Percentiles rank a stretch among this genome's conserved stretches.
These are phyloP conservation scores for Scaptomyza pallida DNA, from an alignment of 1,140 invertebrate genomes.

Conservation along the genomic window DNA sequence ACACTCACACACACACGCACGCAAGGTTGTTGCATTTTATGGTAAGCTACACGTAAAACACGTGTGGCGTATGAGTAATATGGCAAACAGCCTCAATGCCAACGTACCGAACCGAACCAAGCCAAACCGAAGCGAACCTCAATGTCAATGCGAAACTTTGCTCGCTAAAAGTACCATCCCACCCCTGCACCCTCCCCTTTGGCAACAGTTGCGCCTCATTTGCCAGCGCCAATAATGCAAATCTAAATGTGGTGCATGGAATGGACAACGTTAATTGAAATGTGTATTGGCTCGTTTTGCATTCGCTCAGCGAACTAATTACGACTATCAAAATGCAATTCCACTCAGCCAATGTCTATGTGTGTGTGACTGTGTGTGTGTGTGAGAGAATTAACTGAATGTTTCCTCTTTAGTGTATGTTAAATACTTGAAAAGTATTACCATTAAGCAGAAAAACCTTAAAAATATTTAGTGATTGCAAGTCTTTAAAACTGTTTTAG, in stretches of 20 bases:
- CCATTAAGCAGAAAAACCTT: too few species aligned
- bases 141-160: slow-evolving; percentile 45
- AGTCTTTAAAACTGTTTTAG: too few species aligned
- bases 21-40: slow-evolving; percentile 45
- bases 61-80: slow-evolving; percentile 59
- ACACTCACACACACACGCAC: slow-evolving; percentile 18
- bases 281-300: slow-evolving; percentile 45
- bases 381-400: neutral
- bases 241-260: slow-evolving; percentile 50
- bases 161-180: neutral
- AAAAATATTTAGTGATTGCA: too few species aligned
- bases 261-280: slow-evolving; percentile 51
- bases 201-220: slow-evolving; percentile 7
- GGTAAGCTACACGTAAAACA: slow-evolving; percentile 32
- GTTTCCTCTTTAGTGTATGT: neutral
- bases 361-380: neutral
- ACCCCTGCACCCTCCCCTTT: neutral
- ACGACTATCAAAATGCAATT: slow-evolving; percentile 60
- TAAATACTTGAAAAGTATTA: too few species aligned
- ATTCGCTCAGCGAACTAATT: slow-evolving; percentile 32
- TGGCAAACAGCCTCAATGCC: slow-evolving; percentile 49
- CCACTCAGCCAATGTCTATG: slow-evolving; percentile 12
- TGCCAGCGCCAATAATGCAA: slow-evolving; percentile 52
- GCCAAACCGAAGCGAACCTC: too few species aligned
- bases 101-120: too few species aligned